These are phyloP conservation scores for Cyanistes caeruleus DNA, from an alignment of 2,113 vertebrate species.

Conservation along the genomic window DNA sequence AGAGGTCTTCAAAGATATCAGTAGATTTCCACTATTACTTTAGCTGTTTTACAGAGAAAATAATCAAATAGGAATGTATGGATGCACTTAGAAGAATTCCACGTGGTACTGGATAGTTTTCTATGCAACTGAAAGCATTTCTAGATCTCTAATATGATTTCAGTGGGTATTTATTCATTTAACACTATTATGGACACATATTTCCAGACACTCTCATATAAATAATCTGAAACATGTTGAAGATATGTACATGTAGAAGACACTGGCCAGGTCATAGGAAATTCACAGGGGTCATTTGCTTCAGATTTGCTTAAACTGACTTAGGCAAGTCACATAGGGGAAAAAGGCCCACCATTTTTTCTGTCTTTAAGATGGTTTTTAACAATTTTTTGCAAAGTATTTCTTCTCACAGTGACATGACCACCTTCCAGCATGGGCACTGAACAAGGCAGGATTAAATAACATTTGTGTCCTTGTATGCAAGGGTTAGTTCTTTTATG, in stretches of 20 bases:
- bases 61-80: background rate
- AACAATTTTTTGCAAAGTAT: background rate
- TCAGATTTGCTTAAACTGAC: background rate
- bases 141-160: background rate
- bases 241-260: background rate
- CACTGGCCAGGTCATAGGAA: background rate
- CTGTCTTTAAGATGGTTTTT: background rate
- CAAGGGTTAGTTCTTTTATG: background rate
- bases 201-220: background rate
- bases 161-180: background rate
- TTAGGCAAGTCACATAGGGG: background rate
- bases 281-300: background rate
- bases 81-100: background rate
- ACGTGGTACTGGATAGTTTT: background rate
- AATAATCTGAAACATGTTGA: background rate
- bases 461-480: background rate
- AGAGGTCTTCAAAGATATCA: background rate
- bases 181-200: rapidly evolving
- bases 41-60: background rate
- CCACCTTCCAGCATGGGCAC: background rate
- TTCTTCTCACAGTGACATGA: background rate
- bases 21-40: background rate
- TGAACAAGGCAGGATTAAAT: background rate
- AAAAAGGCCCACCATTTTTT: rapidly evolving
- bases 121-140: background rate